Evolutionary conservation across 2,888 invertebrate genomes (phyloP).

Genomic region (Charanyca ferruginea): DNA sequence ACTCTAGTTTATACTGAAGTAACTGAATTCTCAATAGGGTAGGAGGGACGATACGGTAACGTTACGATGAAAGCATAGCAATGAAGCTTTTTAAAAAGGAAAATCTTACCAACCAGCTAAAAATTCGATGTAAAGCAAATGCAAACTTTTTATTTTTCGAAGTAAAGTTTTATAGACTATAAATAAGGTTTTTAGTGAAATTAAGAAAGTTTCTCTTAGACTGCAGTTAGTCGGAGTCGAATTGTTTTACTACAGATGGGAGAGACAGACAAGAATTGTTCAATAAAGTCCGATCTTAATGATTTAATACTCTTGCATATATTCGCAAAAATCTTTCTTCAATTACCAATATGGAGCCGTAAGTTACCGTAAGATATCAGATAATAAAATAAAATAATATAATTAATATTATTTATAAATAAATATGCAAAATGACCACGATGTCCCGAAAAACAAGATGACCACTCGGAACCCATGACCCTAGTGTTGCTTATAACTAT

Average conservation of each 20-base stretch:
- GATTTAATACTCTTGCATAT: background rate
- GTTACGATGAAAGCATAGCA: slow-evolving; percentile 15
- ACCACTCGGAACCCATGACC: too few species aligned
- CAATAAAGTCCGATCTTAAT: background rate
- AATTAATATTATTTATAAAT: background rate
- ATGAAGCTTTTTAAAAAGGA: slow-evolving; percentile 33
- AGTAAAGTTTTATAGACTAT: slow-evolving; percentile 45
- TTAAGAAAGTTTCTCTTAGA: slow-evolving; percentile 47
- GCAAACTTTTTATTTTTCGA: slow-evolving; percentile 52
- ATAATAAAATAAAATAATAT: background rate
- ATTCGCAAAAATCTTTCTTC: background rate
- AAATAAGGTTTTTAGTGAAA: slow-evolving; percentile 52
- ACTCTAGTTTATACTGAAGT: background rate
- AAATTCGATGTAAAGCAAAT: slow-evolving; percentile 47
- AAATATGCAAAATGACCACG: too few species aligned
- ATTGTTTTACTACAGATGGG: slow-evolving; percentile 5
- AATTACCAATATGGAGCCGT: background rate
- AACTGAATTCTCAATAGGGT: slow-evolving; percentile 10
- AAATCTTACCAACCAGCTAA: slow-evolving; percentile 27
- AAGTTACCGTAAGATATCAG: background rate
- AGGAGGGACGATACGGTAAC: slow-evolving; percentile 3
- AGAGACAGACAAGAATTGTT: background rate
- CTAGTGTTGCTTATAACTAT: too few species aligned
- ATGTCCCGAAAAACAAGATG: too few species aligned
- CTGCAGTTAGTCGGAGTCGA: slow-evolving; percentile 27